phyloP scores from a whole-genome alignment of 1,140 invertebrate species.

The Drosophila ambigua region DNA sequence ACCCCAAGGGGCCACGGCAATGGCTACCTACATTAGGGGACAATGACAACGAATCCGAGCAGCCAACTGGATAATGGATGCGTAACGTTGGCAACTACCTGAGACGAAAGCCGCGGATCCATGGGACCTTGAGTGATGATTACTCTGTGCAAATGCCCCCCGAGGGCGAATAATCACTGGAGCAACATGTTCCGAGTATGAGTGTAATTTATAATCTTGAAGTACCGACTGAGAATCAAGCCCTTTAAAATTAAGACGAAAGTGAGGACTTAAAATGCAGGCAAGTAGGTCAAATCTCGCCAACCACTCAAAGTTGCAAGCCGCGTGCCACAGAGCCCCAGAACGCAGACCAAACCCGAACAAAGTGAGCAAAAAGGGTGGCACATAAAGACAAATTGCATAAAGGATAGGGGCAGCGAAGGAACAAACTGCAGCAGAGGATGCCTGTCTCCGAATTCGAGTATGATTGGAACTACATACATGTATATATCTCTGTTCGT shows the following conservation, averaged over 20 bases:
- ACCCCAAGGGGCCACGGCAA: too few species aligned
- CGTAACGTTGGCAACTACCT: neutral
- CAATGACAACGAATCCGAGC: too few species aligned
- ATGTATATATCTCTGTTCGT: too few species aligned
- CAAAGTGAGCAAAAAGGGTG: constrained; percentile 32
- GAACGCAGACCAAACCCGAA: constrained; percentile 14
- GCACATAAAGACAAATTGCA: constrained; percentile 67
- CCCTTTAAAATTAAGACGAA: constrained; percentile 43
- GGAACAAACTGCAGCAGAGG: too few species aligned
- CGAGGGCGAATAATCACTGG: too few species aligned
- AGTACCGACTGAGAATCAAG: too few species aligned
- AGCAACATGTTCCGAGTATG: too few species aligned
- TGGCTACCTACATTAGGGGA: too few species aligned
- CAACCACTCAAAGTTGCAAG: constrained; percentile 53
- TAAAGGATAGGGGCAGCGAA: constrained; percentile 39
- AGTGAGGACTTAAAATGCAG: constrained; percentile 53
- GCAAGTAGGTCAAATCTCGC: constrained; percentile 37
- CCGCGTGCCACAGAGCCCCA: constrained; percentile 11
- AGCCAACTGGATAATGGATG: constrained; percentile 1
- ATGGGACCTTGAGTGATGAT: constrained; percentile 38
- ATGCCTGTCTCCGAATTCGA: too few species aligned
- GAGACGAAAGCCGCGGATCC: constrained; percentile 38
- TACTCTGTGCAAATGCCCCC: neutral
- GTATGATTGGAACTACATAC: too few species aligned
- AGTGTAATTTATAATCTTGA: too few species aligned